Evolutionary conservation across 2,113 vertebrate genomes (phyloP).

Genomic region (Scomber scombrus): DNA sequence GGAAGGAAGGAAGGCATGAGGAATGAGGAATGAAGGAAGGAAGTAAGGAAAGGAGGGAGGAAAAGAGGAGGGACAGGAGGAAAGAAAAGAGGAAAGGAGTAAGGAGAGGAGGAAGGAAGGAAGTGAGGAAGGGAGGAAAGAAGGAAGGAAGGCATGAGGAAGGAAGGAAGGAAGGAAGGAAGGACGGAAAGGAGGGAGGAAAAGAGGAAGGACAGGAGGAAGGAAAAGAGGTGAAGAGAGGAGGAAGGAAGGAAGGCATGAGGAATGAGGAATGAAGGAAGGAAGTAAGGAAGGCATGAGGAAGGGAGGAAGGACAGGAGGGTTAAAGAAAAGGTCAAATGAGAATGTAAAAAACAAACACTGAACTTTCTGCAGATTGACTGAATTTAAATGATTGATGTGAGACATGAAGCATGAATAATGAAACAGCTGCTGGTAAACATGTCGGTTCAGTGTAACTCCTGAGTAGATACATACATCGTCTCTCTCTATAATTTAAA

Average conservation of each 20-base stretch:
- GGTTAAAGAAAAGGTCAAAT: background rate
- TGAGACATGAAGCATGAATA: no score
- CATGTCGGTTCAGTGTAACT: background rate
- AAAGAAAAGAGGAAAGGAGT: background rate
- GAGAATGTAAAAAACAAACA: background rate
- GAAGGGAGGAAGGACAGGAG: background rate
- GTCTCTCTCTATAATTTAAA: background rate
- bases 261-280: background rate
- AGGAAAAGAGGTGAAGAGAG: no score
- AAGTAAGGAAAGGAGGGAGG: background rate
- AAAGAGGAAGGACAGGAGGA: background rate
- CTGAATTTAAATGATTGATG: no score
- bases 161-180: background rate
- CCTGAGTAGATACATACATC: background rate
- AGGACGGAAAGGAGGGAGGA: accelerated
- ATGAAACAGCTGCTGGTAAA: background rate
- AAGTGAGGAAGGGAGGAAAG: accelerated
- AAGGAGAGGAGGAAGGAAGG: background rate
- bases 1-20: no score
- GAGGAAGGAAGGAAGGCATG: background rate
- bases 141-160: background rate
- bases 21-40: background rate
- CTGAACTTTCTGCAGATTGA: no score
- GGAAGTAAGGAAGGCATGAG: background rate
- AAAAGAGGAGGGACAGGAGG: background rate